These are phyloP conservation scores for Periplaneta americana DNA, from an alignment of 1,140 invertebrate species.

Conservation along the genomic window DNA sequence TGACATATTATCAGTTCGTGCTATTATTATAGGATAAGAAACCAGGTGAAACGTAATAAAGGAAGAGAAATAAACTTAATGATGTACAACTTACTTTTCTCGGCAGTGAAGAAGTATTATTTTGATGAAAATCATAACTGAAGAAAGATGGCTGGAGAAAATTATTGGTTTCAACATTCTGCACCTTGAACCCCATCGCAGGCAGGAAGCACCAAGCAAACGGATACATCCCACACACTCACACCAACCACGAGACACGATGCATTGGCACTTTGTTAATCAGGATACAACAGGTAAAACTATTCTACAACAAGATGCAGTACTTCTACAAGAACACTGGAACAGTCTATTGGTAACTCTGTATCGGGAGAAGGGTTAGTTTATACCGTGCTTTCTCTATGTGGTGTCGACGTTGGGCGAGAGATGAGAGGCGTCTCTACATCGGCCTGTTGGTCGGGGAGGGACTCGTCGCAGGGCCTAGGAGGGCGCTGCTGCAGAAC, in stretches of 20 bases:
- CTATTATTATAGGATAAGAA: not conserved
- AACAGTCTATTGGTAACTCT: not conserved
- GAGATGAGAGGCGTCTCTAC: constrained; percentile 24
- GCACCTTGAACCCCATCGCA: not conserved
- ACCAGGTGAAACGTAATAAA: not conserved
- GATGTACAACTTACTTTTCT: not conserved
- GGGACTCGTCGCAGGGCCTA: not conserved
- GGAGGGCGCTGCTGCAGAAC: not conserved
- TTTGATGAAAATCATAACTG: not conserved
- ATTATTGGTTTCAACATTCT: not conserved
- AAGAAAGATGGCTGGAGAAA: not conserved
- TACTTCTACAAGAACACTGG: not conserved
- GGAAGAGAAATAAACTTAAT: not conserved
- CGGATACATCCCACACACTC: not conserved
- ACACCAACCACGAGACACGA: not conserved
- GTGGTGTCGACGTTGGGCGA: constrained; percentile 1
- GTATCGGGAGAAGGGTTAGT: not conserved
- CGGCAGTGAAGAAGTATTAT: not conserved
- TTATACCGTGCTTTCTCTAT: constrained; percentile 31
- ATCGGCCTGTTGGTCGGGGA: not conserved
- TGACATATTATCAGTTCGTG: not conserved
- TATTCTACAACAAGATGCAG: not conserved
- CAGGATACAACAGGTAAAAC: not conserved
- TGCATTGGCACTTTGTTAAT: constrained; percentile 2
- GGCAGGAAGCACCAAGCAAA: not conserved